These are phyloP conservation scores for Equus quagga DNA, from an alignment of 2,113 vertebrate genomes.

Conservation along the genomic window DNA sequence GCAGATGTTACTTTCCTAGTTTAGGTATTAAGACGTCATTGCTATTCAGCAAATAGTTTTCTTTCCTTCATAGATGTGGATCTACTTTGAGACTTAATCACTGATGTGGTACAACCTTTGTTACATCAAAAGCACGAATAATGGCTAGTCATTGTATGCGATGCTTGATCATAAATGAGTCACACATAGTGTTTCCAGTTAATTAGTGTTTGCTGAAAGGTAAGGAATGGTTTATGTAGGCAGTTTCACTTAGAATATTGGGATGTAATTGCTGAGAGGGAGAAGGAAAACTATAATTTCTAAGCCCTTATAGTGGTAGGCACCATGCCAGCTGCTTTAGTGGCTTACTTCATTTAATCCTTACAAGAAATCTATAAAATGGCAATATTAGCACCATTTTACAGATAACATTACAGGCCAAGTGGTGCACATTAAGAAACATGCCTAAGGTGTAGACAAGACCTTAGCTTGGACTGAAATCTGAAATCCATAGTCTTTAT, in stretches of 20 bases:
- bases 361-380: constrained; percentile 43
- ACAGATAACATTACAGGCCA: background rate
- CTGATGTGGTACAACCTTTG: background rate
- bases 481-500: background rate
- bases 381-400: constrained; percentile 32
- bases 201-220: constrained; percentile 54
- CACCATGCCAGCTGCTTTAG: background rate
- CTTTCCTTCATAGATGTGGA: background rate
- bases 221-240: background rate
- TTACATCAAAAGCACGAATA: background rate
- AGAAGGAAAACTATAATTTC: constrained; percentile 37
- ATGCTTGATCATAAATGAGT: constrained; percentile 1
- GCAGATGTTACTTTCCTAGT: background rate
- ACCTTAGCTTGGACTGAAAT: background rate
- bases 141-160: background rate
- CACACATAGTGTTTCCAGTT: background rate
- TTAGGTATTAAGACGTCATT: background rate
- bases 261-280: background rate
- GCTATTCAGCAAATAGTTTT: background rate
- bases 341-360: constrained; percentile 10
- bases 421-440: background rate
- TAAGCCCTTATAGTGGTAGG: background rate
- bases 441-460: background rate
- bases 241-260: constrained; percentile 21
- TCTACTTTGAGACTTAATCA: background rate